These are phyloP conservation scores for Metallyticus violacea DNA, from an alignment of 2,888 invertebrate species.

Conservation along the genomic window DNA sequence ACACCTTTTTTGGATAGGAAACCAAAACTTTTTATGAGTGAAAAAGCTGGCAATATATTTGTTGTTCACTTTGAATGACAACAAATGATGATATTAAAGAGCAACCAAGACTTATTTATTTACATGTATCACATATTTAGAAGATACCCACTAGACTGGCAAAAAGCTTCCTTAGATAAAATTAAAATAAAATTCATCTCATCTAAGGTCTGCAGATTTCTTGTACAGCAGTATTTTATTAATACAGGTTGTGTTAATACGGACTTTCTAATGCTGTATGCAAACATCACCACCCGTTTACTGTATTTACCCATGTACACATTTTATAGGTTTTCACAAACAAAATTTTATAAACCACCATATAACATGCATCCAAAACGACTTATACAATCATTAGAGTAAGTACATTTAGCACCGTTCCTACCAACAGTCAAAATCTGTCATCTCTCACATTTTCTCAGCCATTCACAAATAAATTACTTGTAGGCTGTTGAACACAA, in stretches of 20 bases:
- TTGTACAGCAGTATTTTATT: not conserved
- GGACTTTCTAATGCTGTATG: not conserved
- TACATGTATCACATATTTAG: constrained; percentile 17
- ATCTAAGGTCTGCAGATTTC: not conserved
- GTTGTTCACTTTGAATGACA: not conserved
- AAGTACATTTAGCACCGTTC: constrained; percentile 28
- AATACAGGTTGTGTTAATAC: not conserved
- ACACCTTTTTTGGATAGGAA: not conserved
- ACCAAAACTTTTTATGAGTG: not conserved
- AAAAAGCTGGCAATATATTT: not conserved
- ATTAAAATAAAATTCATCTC: not conserved
- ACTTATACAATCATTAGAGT: constrained; percentile 17
- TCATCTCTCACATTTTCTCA: not conserved
- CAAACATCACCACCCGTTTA: constrained; percentile 21
- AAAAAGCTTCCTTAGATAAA: not conserved
- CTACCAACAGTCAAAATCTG: constrained; percentile 24
- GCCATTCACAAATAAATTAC: not conserved
- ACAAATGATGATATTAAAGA: not conserved
- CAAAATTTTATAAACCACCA: constrained; percentile 20
- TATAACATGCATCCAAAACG: constrained; percentile 23
- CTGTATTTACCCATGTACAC: constrained; percentile 21
- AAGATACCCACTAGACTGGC: not conserved
- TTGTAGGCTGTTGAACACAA: not conserved
- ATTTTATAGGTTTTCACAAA: constrained; percentile 20
- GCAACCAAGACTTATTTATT: not conserved